Conservation (phyloP, 2,113 vertebrate genomes). For the Dicaeum eximium region DNA sequence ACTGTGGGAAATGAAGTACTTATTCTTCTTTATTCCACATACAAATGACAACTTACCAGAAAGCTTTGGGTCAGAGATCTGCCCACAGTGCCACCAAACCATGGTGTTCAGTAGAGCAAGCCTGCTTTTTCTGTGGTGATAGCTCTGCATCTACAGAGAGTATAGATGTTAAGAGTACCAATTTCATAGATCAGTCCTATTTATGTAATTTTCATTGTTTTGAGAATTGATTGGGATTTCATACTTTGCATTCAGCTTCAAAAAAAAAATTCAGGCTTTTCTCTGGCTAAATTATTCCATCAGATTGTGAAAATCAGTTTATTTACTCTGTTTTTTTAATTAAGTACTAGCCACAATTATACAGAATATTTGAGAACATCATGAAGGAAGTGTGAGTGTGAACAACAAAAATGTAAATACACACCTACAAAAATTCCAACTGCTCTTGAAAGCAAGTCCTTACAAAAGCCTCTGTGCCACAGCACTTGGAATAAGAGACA, state of each 20-base stretch:
- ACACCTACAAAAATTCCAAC: background rate
- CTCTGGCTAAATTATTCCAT: background rate
- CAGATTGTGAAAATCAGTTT: background rate
- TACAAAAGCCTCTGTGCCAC: background rate
- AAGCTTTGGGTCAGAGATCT: background rate
- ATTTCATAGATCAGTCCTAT: background rate
- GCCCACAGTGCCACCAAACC: background rate
- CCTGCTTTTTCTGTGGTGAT: background rate
- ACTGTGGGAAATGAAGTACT: background rate
- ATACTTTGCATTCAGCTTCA: background rate
- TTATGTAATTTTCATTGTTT: background rate
- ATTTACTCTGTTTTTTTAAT: background rate
- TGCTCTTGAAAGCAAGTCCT: background rate
- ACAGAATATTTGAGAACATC: background rate
- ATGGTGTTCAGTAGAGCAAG: background rate
- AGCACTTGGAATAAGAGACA: background rate
- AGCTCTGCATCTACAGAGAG: background rate
- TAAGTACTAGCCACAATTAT: background rate
- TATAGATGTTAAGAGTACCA: background rate
- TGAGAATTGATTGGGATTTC: background rate
- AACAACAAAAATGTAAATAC: background rate
- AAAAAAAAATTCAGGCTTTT: background rate
- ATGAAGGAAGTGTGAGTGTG: background rate
- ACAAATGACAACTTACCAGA: background rate
- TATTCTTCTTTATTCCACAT: background rate